These are phyloP conservation scores for Nothoprocta pentlandii DNA, from an alignment of 2,113 vertebrate genomes.

Conservation along the genomic window DNA sequence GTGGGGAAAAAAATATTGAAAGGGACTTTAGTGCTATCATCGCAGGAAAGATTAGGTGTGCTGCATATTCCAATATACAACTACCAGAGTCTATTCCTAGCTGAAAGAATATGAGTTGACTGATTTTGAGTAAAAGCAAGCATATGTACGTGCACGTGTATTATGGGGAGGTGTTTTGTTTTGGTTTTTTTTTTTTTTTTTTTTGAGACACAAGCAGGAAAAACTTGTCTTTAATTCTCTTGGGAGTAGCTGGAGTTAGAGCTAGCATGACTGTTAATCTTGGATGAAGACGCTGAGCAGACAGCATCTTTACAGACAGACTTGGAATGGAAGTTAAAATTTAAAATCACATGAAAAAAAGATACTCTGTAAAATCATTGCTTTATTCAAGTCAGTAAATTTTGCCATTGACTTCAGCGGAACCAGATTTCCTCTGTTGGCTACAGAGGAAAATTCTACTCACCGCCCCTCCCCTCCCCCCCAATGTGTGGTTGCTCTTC, in stretches of 20 bases:
- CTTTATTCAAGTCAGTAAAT: not conserved
- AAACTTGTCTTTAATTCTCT: not conserved
- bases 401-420: not conserved
- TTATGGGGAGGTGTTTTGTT: not conserved
- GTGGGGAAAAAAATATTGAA: not conserved
- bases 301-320: not conserved
- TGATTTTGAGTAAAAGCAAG: not conserved
- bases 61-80: not conserved
- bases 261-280: not conserved
- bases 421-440: not conserved
- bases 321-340: not conserved
- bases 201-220: not conserved
- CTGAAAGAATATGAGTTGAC: not conserved
- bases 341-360: not conserved
- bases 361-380: not conserved
- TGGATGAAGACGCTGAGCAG: not conserved
- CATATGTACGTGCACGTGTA: not conserved
- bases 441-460: not conserved
- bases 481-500: not conserved
- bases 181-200: not conserved
- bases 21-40: not conserved
- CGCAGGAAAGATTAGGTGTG: not conserved
- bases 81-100: not conserved
- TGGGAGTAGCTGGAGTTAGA: not conserved
- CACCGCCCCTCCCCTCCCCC: not conserved